Base-by-base conservation (phyloP, 1,140 invertebrate genomes). In the Muscidifurax raptorellus region DNA sequence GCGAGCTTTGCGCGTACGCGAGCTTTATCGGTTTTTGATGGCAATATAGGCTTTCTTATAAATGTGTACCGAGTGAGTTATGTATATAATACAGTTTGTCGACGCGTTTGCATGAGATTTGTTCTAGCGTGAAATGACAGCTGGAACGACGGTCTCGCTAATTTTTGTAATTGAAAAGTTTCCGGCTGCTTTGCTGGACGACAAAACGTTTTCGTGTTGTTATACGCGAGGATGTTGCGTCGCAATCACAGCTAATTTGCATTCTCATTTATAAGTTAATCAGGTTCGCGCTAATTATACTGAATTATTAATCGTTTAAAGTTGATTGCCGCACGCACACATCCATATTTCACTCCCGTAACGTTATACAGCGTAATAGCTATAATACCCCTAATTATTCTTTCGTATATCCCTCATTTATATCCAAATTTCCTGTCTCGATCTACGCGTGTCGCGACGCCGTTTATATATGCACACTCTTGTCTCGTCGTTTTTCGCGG, bases 241-340 rank as follows among this genome's bases (percentile, higher is more conserved):
- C 22, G 30, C 47, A 59, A 77, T 18, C 13, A 40, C 25, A 0
- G 36, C 22, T 5, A 59, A 77, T 77, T 77, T 59, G 27, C 27
- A 77, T 59, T 30, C 44, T 77, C 5, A 59, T 77, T 59, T 59
- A n/a, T 22, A 15, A n/a, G 47, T 76, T 18, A 76, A 76, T 76
- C 44, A 4, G 44, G 4, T 47, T 40, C 6, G 18, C 18, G 18
- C 18, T 22, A 22, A 22, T 59, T 59, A 13, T 47, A 59, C 52
- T 22, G 47, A 2, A 59, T 59, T 59, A 59, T 59, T 36, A 36
- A 36, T 36, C 32, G 32, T 36, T 7, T n/a, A 40, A 40, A 40
- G 10, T 59, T 59, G 52, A 59, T 59, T 4, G 22, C 47, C 13
- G 15, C 13, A 52, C 47, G 18, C 6, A 18, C 44, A 13, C 44